phyloP scores from a whole-genome alignment of 1,140 invertebrate species.

The Probaryconus sp. region DNA sequence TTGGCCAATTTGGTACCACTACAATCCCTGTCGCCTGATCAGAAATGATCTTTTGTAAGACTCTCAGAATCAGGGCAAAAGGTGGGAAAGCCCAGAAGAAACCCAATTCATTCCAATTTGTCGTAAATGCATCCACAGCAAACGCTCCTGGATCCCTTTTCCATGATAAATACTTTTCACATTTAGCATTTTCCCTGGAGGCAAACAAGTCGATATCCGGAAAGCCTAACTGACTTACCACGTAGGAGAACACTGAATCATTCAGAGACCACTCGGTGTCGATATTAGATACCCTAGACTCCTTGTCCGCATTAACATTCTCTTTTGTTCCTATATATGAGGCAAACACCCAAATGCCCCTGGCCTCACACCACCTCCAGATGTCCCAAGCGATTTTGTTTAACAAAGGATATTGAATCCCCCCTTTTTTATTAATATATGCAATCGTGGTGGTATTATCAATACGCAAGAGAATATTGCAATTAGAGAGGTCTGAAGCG shows the following conservation, averaged over 20 bases:
- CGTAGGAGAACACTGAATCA: conserved; percentile 1
- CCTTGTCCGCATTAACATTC: conserved; percentile 47
- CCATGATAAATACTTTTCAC: conserved; percentile 51
- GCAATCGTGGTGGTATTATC: conserved; percentile 33
- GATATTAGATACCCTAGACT: conserved; percentile 39
- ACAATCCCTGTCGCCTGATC: background rate
- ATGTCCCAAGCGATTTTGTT: conserved; percentile 6
- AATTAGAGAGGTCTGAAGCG: background rate
- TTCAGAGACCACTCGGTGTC: conserved; percentile 51
- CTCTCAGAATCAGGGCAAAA: conserved; percentile 1
- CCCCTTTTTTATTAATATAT: conserved; percentile 21
- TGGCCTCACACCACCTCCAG: conserved; percentile 53
- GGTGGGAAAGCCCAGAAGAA: conserved; percentile 29
- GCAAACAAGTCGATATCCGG: conserved; percentile 58
- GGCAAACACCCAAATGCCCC: conserved; percentile 16
- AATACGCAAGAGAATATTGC: conserved; percentile 21
- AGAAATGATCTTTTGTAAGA: too few species aligned
- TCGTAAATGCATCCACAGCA: conserved; percentile 42
- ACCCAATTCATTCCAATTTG: background rate
- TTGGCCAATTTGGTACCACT: conserved; percentile 16
- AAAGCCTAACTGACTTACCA: conserved; percentile 50
- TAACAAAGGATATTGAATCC: background rate
- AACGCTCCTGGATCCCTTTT: conserved; percentile 36
- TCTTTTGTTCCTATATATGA: conserved; percentile 49
- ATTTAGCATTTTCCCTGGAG: conserved; percentile 48